Percentiles rank a stretch among this genome's conserved stretches.
These are phyloP conservation scores for Nycticorax nycticorax DNA, from an alignment of 2,113 vertebrate genomes.

Conservation along the genomic window DNA sequence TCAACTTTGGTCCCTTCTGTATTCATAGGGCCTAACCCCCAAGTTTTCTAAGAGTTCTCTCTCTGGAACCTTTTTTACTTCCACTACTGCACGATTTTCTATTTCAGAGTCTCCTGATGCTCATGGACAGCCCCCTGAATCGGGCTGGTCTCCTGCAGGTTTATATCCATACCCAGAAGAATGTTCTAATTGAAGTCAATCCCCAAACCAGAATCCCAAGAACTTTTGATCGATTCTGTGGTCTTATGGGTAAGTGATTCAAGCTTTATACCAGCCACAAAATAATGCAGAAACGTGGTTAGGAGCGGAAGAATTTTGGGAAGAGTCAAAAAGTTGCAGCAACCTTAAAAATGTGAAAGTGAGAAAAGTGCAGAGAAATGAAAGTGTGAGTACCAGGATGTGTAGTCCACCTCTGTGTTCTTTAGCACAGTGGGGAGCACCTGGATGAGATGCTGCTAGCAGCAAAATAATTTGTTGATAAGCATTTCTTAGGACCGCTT, in stretches of 20 bases:
- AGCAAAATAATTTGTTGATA: background rate
- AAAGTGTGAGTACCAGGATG: too few relatives aligned
- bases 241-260: constrained; percentile 89
- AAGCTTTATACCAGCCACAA: too few relatives aligned
- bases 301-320: rapidly evolving
- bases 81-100: rapidly evolving
- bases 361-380: background rate
- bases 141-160: constrained; percentile 94
- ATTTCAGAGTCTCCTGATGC: constrained; percentile 89
- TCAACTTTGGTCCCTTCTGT: rapidly evolving
- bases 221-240: constrained; percentile 94
- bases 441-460: background rate
- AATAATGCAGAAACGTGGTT: background rate
- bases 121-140: constrained; percentile 97
- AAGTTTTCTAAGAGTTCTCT: too few relatives aligned
- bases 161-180: constrained; percentile 94
- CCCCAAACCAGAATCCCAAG: constrained; percentile 96
- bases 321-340: background rate
- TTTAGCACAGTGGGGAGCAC: background rate
- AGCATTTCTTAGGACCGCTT: background rate
- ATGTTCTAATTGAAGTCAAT: constrained; percentile 93
- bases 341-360: background rate
- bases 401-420: rapidly evolving
- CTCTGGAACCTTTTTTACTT: background rate
- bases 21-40: rapidly evolving